These are phyloP conservation scores for Leuctra nigra DNA, from an alignment of 2,888 invertebrate species.

Conservation along the genomic window DNA sequence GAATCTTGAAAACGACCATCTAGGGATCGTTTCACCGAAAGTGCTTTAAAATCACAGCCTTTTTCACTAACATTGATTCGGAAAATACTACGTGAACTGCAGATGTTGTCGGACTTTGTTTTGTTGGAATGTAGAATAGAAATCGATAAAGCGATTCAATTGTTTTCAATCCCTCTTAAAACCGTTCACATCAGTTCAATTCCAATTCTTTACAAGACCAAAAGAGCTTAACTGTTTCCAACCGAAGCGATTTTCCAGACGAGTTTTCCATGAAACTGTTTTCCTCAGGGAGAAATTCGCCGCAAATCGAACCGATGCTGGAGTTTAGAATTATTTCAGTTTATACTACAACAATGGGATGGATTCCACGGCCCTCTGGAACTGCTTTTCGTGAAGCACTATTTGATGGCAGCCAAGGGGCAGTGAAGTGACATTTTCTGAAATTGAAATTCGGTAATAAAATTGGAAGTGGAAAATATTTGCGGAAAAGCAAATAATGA, in stretches of 20 bases:
- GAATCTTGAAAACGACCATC: not conserved
- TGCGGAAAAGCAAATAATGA: no score
- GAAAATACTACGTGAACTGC: no score
- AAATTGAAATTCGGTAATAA: not conserved
- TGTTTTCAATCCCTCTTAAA: conserved; percentile 1
- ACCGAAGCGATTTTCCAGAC: not conserved
- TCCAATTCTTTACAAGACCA: not conserved
- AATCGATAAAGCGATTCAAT: not conserved
- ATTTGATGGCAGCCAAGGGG: not conserved
- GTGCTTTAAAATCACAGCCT: not conserved
- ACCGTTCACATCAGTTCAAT: not conserved
- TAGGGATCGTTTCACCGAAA: not conserved
- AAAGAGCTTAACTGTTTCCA: conserved; percentile 5
- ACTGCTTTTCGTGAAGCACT: not conserved
- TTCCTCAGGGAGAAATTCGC: not conserved
- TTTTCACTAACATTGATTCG: not conserved
- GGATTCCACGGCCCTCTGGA: not conserved
- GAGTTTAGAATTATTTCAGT: conserved; percentile 1
- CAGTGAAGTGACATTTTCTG: not conserved
- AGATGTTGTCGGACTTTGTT: no score
- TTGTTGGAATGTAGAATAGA: no score
- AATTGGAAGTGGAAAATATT: not conserved
- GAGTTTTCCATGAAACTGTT: not conserved
- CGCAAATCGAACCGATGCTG: conserved; percentile 1
- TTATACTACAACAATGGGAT: not conserved